Evolutionary conservation across 2,888 invertebrate genomes (phyloP), one percentile per base, ranked within the genome.

Genomic region (Dorcus hopei): DNA sequence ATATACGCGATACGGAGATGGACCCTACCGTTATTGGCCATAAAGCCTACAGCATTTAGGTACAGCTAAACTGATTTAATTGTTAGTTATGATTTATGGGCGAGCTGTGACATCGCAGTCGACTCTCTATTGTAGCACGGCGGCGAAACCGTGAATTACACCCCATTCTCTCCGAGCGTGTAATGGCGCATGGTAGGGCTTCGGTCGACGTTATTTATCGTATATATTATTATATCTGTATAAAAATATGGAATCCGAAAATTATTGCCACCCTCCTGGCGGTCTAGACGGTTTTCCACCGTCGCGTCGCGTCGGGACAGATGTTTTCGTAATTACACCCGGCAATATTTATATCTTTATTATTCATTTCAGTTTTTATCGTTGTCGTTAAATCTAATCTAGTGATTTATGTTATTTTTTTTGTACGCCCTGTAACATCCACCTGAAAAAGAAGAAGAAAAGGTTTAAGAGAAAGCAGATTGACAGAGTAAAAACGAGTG

Each of bases 31-130:
- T 52, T 50, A 53, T 59, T 55, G 57, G 53, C 52, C 59, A 68
- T 70, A 71, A 72, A 73, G 75, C 72, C 73, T 72, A 73, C 73
- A 71, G 71, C 71, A 69, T 71, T 73, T 54, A 58, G 55, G 47
- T 54, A 59, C 48, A 70, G 73, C 69, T 68, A 73, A 74, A 72
- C 74, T 72, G 74, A 76, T 76, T 75, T 75, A 75, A 76, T 75
- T 75, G 74, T 74, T 69, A 68, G 65, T 63, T 33, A 65, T 76
- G 76, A 76, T 76, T 75, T 74, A 76, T 74, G 72, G 66, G 61
- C 68, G 62, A 65, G 49, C 64, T 71, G 71, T 72, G 72, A 75
- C 73, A 70, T 68, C 68, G 68, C 67, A 70, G 71, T 74, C 61
- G 72, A 72, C 62, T 57, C 58, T 58, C 63, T 58, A 64, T 64